Evolutionary conservation across 2,113 vertebrate species (phyloP), one percentile per base, ranked within the genome.

Genomic region (Xyrauchen texanus): DNA sequence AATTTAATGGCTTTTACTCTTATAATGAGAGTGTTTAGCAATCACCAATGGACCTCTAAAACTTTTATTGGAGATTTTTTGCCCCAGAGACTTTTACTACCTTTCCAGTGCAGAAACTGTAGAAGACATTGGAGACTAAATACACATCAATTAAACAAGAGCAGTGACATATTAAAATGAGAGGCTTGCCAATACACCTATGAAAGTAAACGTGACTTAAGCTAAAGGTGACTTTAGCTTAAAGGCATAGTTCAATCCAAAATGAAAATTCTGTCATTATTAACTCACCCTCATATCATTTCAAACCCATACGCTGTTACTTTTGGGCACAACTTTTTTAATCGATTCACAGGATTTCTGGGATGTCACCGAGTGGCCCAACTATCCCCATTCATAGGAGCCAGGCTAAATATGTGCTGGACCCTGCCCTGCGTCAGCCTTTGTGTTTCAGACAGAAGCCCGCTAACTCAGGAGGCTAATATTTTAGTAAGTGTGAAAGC

Each of bases 401-500:
- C 21, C 21, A 3, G 21, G 21, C 21, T 34, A 34, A 34, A 34
- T 34, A 34, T 34, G 21, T 34, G 21, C 21, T 78, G 74, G 46
- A 15, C 76, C 63, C 47, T 76, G 79, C 45, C 60, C 12, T 78
- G 71, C 73, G 76, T 85, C 87, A 87, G 66, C 83, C 77, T 78
- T 75, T 85, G 87, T 87, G 84, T 68, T 34, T 34, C 21, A 34
- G 21, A 34, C 3, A 34, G 21, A 34, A 34, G 21, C 21, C 21
- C 21, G 21, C 21, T 34, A 34, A 34, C 87, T 72, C 75, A 55
- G 63, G 82, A 77, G 83, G 83, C 76, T 88, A 88, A 90, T 87
- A 88, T 88, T 90, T 90, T 84, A 88, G 88, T 84, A 88, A 68
- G 90, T 86, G 88, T 85, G 89, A 89, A 88, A 85, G 85, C 86